Evolutionary conservation across 1,140 invertebrate genomes (phyloP).

Genomic region (Heliothis virescens): DNA sequence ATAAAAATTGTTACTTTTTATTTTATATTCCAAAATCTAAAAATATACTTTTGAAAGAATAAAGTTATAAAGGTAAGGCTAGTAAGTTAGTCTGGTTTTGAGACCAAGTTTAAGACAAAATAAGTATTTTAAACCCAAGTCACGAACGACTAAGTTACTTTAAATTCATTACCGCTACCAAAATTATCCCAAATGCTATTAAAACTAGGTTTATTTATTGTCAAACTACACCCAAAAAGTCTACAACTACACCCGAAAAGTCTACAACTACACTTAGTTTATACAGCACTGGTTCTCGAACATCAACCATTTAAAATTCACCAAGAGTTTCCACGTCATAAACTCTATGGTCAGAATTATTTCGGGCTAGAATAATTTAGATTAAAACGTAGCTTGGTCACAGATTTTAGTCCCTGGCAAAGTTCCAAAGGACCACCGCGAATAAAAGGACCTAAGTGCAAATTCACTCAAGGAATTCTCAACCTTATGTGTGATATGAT

Average conservation of each 20-base stretch:
- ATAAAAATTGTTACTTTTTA: no score
- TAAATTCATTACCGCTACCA: background rate
- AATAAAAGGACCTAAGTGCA: background rate
- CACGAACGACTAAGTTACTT: background rate
- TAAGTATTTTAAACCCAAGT: background rate
- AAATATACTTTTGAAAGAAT: no score
- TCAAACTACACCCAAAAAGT: conserved; percentile 10
- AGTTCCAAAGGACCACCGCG: background rate
- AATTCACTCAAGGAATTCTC: background rate
- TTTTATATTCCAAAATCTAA: no score
- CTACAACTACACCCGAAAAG: background rate
- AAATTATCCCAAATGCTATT: background rate
- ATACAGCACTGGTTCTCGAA: background rate
- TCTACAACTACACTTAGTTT: background rate
- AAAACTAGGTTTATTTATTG: background rate
- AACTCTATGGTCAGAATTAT: conserved; percentile 45
- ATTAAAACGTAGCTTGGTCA: conserved; percentile 44
- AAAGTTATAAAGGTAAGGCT: no score
- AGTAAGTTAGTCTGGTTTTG: no score
- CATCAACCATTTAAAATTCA: conserved; percentile 27
- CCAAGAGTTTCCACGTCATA: conserved; percentile 45
- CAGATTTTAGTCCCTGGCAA: conserved; percentile 45
- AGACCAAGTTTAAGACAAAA: no score
- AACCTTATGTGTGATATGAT: background rate
- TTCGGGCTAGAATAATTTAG: conserved; percentile 48